Evolutionary conservation across 2,113 vertebrate genomes (phyloP).

Genomic region (Clarias batrachus): DNA sequence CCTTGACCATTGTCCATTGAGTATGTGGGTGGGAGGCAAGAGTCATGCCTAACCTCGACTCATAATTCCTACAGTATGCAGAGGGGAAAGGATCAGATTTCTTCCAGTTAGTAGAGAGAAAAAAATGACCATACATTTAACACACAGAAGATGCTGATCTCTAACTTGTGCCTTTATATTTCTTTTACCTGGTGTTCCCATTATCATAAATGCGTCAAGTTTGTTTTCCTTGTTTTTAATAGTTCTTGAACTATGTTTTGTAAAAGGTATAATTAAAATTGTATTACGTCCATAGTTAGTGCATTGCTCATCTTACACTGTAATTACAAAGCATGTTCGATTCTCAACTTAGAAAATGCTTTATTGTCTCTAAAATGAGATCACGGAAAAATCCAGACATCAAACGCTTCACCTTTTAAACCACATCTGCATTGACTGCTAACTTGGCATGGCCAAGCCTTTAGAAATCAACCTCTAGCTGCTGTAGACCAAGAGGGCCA

Average conservation of each 20-base stretch:
- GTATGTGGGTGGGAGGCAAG: constrained; percentile 39
- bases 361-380: constrained; percentile 54
- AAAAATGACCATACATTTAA: constrained; percentile 10
- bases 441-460: constrained; percentile 59
- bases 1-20: constrained; percentile 42
- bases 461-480: constrained; percentile 50
- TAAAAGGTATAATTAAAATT: background rate
- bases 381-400: constrained; percentile 57
- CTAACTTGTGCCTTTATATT: background rate
- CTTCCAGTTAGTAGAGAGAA: constrained; percentile 14
- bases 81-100: constrained; percentile 33
- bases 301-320: constrained; percentile 3
- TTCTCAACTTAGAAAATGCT: constrained; percentile 40
- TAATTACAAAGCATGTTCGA: constrained; percentile 29
- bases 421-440: constrained; percentile 61
- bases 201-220: background rate
- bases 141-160: background rate
- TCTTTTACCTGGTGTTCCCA: background rate
- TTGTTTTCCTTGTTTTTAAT: background rate
- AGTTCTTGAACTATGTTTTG: background rate
- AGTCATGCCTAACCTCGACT: constrained; percentile 42
- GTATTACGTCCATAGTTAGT: background rate
- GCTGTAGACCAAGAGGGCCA: constrained; percentile 34
- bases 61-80: constrained; percentile 16
- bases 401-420: constrained; percentile 60